A percentile compares a stretch with the other conserved stretches of the same genome.
phyloP scores from a whole-genome alignment of 2,888 invertebrate genomes.

The Embidobia sp. region DNA sequence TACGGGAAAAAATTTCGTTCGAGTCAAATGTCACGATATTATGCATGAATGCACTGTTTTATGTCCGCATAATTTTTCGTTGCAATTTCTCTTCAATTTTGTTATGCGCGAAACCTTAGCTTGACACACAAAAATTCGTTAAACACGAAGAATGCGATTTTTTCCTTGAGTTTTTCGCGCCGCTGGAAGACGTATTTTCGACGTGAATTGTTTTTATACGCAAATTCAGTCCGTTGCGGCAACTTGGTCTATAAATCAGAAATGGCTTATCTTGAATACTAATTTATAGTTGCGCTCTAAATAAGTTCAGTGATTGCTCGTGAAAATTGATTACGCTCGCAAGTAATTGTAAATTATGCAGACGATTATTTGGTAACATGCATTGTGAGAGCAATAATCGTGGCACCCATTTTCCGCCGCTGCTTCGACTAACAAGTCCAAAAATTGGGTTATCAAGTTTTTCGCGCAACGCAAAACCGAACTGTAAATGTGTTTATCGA shows the following conservation, averaged over 20 bases:
- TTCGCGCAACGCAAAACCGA: no score
- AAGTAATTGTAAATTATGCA: constrained; percentile 1
- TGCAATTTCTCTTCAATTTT: constrained; percentile 9
- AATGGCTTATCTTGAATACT: constrained; percentile 27
- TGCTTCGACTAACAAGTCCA: no score
- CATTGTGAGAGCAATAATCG: neutral
- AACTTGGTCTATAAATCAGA: constrained; percentile 36
- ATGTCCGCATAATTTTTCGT: neutral
- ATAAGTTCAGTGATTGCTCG: constrained; percentile 12
- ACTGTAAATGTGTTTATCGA: constrained; percentile 1
- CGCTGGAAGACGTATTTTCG: constrained; percentile 10
- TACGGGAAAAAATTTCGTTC: neutral
- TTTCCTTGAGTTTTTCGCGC: no score
- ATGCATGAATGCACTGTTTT: neutral
- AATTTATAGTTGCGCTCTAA: constrained; percentile 29
- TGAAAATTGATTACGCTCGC: constrained; percentile 3
- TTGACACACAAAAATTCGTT: constrained; percentile 20
- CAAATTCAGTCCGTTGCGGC: constrained; percentile 2
- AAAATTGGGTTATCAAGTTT: no score
- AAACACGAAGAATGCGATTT: neutral
- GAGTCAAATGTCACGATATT: constrained; percentile 2
- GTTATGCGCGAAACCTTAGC: constrained; percentile 1
- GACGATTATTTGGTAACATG: constrained; percentile 7
- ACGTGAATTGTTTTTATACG: constrained; percentile 21
- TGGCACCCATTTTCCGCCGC: neutral